Base-by-base conservation (phyloP, 1,140 invertebrate species). In the Leguminivora glycinivorella region DNA sequence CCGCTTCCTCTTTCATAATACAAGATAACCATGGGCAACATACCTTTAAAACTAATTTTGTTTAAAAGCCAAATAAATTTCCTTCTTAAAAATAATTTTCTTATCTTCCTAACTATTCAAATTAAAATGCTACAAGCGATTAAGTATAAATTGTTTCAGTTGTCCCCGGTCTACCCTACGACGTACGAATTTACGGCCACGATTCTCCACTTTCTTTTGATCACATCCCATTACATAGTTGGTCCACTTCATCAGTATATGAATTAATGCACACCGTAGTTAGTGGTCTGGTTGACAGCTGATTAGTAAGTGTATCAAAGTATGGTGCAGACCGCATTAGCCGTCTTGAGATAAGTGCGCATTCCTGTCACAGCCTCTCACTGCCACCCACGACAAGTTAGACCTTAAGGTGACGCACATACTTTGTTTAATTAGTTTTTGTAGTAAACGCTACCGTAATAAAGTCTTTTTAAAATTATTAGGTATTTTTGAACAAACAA, bases 341-440 rank as follows among this genome's bases (percentile, higher is more conserved):
- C 47, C 47, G 47, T 52, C 47, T 52, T 52, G 47, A 52, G 47
- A 52, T 52, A 52, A 52, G 47, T 52, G 47, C 47, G 19, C 47
- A 52, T 52, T 52, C 47, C 47, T 52, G 47, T 52, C 47, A 52
- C 47, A 52, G 47, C 47, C 47, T 52, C 47, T 52, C 47, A 52
- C 47, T 52, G 47, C 47, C 47, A 52, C 47, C 47, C 47, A 52
- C 47, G 47, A 52, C 47, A 52, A 52, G 47, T 52, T 52, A 52
- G 17, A 22, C 7, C 6, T 52, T 52, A 52, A 52, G 47, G 47
- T 52, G 47, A 52, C 47, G 17, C n/a, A 43, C 34, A 43, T 43
- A n/a, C 40, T n/a, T n/a, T 43, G 3, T 38, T 38, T 38, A 38
- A 12, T 38, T 34, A 34, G 31, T 34, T 34, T 38, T 38, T 38